phyloP scores from a whole-genome alignment of 2,113 vertebrate species.

The Eublepharis macularius region DNA sequence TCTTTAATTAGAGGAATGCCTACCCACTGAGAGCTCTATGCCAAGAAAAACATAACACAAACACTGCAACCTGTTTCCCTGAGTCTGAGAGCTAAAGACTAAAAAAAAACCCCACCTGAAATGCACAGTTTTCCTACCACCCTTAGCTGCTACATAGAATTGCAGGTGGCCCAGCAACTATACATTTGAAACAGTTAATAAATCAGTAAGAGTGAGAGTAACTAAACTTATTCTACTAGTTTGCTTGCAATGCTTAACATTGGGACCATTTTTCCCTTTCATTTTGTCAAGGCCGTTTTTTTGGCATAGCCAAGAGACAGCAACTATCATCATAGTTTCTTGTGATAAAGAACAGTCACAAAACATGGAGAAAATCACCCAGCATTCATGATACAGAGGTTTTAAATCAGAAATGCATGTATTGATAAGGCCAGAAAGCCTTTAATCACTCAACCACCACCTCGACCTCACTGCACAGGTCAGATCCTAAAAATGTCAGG shows the following conservation, averaged over 20 bases:
- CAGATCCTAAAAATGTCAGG: not conserved
- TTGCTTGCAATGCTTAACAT: not conserved
- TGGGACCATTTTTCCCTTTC: not conserved
- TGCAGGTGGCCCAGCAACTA: not conserved
- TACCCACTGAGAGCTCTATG: not conserved
- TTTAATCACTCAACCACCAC: not conserved
- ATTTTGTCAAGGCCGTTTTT: not conserved
- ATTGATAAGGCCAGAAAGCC: not conserved
- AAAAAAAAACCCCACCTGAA: not conserved
- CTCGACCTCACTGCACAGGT: not conserved
- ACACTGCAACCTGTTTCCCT: not conserved
- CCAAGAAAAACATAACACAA: not conserved
- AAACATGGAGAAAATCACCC: no score
- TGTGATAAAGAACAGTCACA: not conserved
- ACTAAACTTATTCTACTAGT: no score
- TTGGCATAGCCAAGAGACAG: not conserved
- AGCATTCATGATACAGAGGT: no score
- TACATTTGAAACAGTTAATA: not conserved
- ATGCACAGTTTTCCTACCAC: not conserved
- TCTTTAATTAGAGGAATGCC: not conserved
- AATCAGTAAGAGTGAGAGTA: not conserved
- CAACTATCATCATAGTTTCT: not conserved
- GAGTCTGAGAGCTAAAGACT: not conserved
- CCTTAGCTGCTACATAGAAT: not conserved
- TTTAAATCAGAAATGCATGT: no score